Evolutionary conservation across 2,113 vertebrate genomes (phyloP), one percentile per base, ranked within the genome.

Genomic region (Toxotes chatareus): DNA sequence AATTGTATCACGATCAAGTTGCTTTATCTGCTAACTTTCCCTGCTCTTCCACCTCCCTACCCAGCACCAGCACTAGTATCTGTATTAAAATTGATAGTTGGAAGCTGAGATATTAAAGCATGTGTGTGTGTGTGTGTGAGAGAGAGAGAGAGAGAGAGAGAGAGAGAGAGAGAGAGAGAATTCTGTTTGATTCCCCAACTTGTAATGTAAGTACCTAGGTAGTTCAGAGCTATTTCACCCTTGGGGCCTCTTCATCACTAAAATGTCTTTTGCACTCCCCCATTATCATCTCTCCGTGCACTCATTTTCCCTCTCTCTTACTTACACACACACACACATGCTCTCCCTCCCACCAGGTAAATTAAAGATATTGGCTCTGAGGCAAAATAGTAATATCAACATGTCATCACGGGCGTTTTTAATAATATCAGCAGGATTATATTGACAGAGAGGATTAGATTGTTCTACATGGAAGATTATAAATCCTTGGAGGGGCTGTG

Each of bases 391-490:
- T 87, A 85, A 88, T 85, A 89, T 89, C 82, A 84, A 70, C 87
- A 78, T 89, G 82, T 91, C 90, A 90, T 89, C 88, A 71, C 27
- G 71, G 77, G 78, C 80, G 62, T 83, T 90, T 91, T 86, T 87
- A 90, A 88, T 91, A 86, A 90, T 80, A 88, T 89, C 91, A 88
- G 66, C 80, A 83, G 80, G 90, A 89, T 93, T 89, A 91, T 88
- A 90, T 87, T 89, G 89, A 91, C 86, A 84, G 72, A 84, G 68
- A 88, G 70, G 80, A 88, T 91, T 89, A 88, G 80, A 89, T 86
- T 86, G 84, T 92, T 88, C 86, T 86, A 89, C 82, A 72, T 16
- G 5, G 80, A 82, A 86, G 83, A 91, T 91, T 86, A 91, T 60
- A 80, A 87, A 83, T 77, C 80, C 82, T 82, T 47, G 0, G 44